Conservation (phyloP, 2,888 invertebrate species). For the Meganola albula region DNA sequence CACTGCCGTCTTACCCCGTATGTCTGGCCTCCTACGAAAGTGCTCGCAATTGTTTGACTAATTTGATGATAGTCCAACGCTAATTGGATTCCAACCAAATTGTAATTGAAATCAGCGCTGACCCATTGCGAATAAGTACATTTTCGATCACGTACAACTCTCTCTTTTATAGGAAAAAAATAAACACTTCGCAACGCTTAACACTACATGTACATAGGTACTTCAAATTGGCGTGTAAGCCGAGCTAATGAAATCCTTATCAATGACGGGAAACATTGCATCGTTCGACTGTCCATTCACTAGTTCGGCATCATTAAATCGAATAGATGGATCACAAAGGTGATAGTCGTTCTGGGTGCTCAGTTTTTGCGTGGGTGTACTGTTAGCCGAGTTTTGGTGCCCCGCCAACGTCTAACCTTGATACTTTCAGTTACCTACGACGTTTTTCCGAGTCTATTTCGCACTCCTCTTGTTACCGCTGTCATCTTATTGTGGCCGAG, state of each 20-base stretch:
- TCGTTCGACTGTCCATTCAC: constrained; percentile 54
- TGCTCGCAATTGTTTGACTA: constrained; percentile 36
- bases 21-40: constrained; percentile 30
- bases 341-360: constrained; percentile 50
- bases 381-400: constrained; percentile 68
- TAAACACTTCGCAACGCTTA: constrained; percentile 30
- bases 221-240: constrained; percentile 22
- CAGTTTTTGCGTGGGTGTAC: constrained; percentile 69
- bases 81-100: constrained; percentile 38
- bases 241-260: constrained; percentile 56
- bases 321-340: constrained; percentile 60
- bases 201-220: constrained; percentile 31
- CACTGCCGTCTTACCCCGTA: constrained; percentile 29
- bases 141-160: constrained; percentile 42
- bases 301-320: constrained; percentile 59
- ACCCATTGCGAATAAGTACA: constrained; percentile 32
- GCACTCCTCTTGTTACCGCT: constrained; percentile 74
- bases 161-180: constrained; percentile 41
- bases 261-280: constrained; percentile 40
- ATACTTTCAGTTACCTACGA: constrained; percentile 76
- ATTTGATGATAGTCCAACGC: constrained; percentile 31
- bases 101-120: constrained; percentile 30
- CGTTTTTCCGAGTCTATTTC: constrained; percentile 58
- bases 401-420: constrained; percentile 69
- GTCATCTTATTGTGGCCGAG: constrained; percentile 75